Evolutionary conservation across 2,797 vertebrate genomes (phyloP), one percentile per base, ranked within the genome.

Genomic region (Malacoctenus gilli): DNA sequence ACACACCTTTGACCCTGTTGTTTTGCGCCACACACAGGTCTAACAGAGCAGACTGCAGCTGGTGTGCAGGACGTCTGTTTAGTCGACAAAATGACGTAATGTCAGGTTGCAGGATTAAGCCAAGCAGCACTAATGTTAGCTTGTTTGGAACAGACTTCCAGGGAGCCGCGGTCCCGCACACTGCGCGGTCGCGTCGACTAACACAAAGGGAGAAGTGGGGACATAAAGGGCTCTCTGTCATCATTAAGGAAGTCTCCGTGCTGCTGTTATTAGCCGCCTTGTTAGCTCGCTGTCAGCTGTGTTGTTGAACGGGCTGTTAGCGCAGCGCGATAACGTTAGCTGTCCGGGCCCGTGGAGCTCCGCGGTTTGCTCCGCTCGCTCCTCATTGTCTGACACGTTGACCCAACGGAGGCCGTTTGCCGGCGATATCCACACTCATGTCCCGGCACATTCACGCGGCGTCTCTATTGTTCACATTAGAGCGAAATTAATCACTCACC

Each of bases 401-500:
- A 20, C 25, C 23, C 3, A 1, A 20, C 2, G 1, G 4, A 1
- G 9, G 0, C 1, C 1, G 1, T 8, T n/a, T 30, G 0, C 0
- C 8, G 7, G 0, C 28, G 25, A 30, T 7, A 4, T 1, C 0
- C 1, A 11, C 7, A 11, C 0, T 1, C 11, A 11, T 41, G 0
- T 18, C 0, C 7, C 5, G 31, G 7, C 11, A 3, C 1, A 0
- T 6, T 12, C 1, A 11, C 0, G 30, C 3, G 16, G 2, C 0
- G 8, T 1, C 1, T 2, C 0, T 1, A 13, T 4, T 2, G 7
- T 23, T 11, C 6, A 23, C 6, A 18, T 3, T 16, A n/a, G 28
- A 18, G 8, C 16, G 1, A 4, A 41, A 44, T 21, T 66, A 78
- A 75, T 77, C 62, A 84, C 87, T 87, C 79, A 88, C 87, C 85